These are phyloP conservation scores for Erannis defoliaria DNA, from an alignment of 2,888 invertebrate species.

Conservation along the genomic window DNA sequence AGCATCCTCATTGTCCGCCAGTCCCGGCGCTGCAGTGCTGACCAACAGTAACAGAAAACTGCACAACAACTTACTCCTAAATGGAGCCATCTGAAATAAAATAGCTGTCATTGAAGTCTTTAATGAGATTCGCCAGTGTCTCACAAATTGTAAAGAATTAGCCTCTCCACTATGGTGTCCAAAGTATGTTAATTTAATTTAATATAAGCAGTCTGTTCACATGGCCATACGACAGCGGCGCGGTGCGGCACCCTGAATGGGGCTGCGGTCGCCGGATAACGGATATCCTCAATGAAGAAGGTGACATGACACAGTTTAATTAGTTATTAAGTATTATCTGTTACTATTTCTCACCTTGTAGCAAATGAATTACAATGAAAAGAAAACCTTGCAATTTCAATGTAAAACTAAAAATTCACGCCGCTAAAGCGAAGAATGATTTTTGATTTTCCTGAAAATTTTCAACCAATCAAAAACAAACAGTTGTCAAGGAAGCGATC, in stretches of 20 bases:
- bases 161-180: conserved; percentile 35
- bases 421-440: conserved; percentile 47
- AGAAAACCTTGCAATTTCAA: neutral
- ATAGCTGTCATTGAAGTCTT: conserved; percentile 5
- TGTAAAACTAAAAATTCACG: conserved; percentile 10
- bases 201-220: conserved; percentile 47
- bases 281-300: conserved; percentile 76
- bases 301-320: conserved; percentile 15
- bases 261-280: conserved; percentile 65
- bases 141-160: conserved; percentile 25
- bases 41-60: conserved; percentile 67
- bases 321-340: neutral
- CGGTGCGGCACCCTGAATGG: conserved; percentile 22
- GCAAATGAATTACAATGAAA: neutral
- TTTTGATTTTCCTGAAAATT: conserved; percentile 66
- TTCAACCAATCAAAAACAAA: conserved; percentile 83
- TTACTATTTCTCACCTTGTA: neutral
- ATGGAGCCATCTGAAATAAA: conserved; percentile 77
- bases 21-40: conserved; percentile 47
- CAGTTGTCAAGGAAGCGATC: conserved; percentile 74
- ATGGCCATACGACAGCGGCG: conserved; percentile 3
- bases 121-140: conserved; percentile 12
- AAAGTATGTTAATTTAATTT: conserved; percentile 63
- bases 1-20: conserved; percentile 60
- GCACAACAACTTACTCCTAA: conserved; percentile 61